These are phyloP conservation scores for Diarsia rubi DNA, from an alignment of 2,888 invertebrate species.

Conservation along the genomic window DNA sequence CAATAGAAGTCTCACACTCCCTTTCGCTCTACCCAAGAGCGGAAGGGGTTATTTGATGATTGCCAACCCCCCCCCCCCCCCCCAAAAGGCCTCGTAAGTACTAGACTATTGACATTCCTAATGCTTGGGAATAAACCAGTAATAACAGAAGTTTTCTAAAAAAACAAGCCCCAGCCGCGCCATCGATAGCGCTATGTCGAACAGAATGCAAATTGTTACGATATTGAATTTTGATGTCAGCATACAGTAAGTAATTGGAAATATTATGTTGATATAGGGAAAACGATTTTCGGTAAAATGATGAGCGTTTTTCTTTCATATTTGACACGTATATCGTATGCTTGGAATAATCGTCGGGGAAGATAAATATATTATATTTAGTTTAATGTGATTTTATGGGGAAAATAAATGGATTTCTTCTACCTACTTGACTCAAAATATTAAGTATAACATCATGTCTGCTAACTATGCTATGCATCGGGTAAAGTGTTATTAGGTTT, in stretches of 20 bases:
- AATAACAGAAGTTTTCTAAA: background rate
- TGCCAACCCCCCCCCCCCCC: too few species aligned
- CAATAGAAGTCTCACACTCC: too few species aligned
- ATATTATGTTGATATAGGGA: constrained; percentile 49
- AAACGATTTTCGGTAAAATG: constrained; percentile 45
- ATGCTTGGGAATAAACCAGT: background rate
- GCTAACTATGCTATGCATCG: too few species aligned
- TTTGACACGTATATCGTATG: constrained; percentile 26
- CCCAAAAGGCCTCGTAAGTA: background rate
- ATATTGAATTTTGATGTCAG: constrained; percentile 58
- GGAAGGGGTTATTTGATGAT: too few species aligned
- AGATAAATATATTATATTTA: constrained; percentile 23
- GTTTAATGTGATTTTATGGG: constrained; percentile 9
- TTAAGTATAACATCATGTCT: too few species aligned
- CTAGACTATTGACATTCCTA: background rate
- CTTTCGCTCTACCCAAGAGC: too few species aligned
- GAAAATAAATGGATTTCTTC: constrained; percentile 8
- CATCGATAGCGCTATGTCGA: background rate
- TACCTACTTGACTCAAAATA: background rate
- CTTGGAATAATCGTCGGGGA: background rate
- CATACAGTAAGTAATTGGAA: constrained; percentile 59
- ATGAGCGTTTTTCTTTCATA: constrained; percentile 34
- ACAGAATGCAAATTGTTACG: constrained; percentile 52
- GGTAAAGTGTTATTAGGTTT: too few species aligned
- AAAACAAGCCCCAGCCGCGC: background rate